phyloP scores from a whole-genome alignment of 2,113 vertebrate genomes.

The Dicerorhinus sumatrensis region DNA sequence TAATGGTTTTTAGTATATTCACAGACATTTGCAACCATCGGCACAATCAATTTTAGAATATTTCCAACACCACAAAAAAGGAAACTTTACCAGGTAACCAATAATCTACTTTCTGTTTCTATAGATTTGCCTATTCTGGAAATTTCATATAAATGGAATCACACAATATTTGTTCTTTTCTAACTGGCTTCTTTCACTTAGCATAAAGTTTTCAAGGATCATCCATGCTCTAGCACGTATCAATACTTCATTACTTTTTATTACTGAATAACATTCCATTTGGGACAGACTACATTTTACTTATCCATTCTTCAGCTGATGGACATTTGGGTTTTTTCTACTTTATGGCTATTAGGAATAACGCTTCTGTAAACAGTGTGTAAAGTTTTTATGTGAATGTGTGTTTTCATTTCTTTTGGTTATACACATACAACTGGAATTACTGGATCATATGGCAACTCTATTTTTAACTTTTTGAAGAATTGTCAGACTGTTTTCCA shows the following conservation, averaged over 20 bases:
- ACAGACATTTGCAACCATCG: background rate
- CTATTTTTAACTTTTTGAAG: background rate
- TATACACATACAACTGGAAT: background rate
- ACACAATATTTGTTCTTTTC: background rate
- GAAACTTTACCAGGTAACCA: background rate
- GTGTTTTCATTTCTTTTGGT: background rate
- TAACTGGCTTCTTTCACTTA: background rate
- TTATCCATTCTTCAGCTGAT: background rate
- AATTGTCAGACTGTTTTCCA: background rate
- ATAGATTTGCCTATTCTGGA: background rate
- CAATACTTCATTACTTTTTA: background rate
- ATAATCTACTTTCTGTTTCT: background rate
- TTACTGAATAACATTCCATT: background rate
- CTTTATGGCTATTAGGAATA: background rate
- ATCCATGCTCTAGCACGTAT: background rate
- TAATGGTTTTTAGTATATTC: background rate
- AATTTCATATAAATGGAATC: background rate
- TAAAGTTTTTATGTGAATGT: background rate
- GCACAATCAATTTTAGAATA: background rate
- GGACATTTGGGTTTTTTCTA: background rate
- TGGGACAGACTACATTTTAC: background rate
- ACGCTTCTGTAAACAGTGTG: background rate
- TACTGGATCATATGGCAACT: background rate
- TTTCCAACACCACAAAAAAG: background rate
- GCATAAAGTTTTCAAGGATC: background rate